These are phyloP conservation scores for Pseudopodoces humilis DNA, from an alignment of 2,113 vertebrate genomes.

Conservation along the genomic window DNA sequence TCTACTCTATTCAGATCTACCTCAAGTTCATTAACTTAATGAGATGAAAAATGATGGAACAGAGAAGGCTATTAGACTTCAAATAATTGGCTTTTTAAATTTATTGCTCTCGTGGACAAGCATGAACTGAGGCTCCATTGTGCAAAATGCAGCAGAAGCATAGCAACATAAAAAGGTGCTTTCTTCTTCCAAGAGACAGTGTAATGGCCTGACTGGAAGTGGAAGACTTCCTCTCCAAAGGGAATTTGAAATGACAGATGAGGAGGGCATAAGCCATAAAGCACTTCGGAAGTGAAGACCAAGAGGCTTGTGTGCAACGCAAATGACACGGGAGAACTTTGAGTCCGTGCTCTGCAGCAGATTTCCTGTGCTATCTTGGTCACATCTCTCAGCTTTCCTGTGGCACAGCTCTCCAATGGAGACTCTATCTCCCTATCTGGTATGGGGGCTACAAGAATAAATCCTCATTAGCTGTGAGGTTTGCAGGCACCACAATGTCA, in stretches of 20 bases:
- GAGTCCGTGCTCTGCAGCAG: background rate
- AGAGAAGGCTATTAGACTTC: constrained; percentile 3
- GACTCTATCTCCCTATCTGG: background rate
- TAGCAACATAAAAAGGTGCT: constrained; percentile 37
- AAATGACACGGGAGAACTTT: background rate
- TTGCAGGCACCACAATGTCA: background rate
- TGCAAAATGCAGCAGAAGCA: background rate
- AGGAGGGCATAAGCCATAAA: background rate
- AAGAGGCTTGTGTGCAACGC: background rate
- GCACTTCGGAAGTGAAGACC: background rate
- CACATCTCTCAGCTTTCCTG: background rate
- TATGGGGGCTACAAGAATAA: background rate
- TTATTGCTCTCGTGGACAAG: constrained; percentile 19
- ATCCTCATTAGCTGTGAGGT: background rate
- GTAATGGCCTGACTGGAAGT: constrained; percentile 2
- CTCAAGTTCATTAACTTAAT: constrained; percentile 49
- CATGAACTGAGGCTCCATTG: constrained; percentile 21
- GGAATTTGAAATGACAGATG: constrained; percentile 20
- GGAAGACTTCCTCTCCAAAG: constrained; percentile 29
- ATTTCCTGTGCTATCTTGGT: background rate
- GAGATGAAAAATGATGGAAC: constrained; percentile 17
- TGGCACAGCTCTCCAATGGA: background rate
- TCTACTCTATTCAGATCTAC: background rate
- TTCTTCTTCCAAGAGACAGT: constrained; percentile 41
- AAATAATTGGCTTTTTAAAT: constrained; percentile 57